phyloP scores from a whole-genome alignment of 23 tunicate genomes.

The Clavelina lepadiformis region DNA sequence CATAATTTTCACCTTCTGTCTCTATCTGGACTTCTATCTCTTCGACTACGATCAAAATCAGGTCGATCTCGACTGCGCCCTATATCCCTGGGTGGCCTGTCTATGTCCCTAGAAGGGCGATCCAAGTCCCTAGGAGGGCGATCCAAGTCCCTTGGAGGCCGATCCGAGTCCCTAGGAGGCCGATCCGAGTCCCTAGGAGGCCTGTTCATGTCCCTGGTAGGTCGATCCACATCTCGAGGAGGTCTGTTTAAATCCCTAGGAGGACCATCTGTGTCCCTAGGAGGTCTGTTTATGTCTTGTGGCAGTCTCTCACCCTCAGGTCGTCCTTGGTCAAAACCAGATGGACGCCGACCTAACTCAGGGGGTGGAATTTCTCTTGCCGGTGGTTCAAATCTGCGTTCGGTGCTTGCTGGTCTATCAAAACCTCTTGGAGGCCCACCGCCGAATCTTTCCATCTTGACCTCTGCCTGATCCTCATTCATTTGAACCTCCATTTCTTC shows the following conservation, averaged over 20 bases:
- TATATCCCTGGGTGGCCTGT: constrained; percentile 9
- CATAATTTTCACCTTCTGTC: constrained; percentile 15
- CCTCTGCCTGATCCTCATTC: too few species aligned
- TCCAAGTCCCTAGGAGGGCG: constrained; percentile 1
- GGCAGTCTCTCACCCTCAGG: constrained; percentile 17
- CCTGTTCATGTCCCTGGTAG: constrained; percentile 10
- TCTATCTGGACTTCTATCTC: constrained; percentile 29
- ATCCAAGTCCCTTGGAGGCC: constrained; percentile 11
- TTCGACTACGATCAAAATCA: constrained; percentile 45
- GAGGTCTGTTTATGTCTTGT: constrained; percentile 32
- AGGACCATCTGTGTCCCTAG: constrained; percentile 26
- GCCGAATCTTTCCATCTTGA: constrained; percentile 17
- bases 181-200: constrained; percentile 14
- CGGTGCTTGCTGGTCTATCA: too few species aligned
- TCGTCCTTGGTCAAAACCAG: constrained; percentile 33
- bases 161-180: constrained; percentile 18
- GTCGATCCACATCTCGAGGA: constrained; percentile 39
- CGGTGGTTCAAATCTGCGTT: too few species aligned
- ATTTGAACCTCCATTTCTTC: constrained; percentile 27
- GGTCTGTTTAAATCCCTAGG: constrained; percentile 40
- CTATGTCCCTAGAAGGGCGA: background rate
- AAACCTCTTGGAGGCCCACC: constrained; percentile 39
- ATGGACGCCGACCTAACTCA: constrained; percentile 27
- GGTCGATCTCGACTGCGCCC: constrained; percentile 24
- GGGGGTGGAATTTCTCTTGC: constrained; percentile 24